Conservation (phyloP, 2,888 invertebrate genomes). For the Pammene fasciana region DNA sequence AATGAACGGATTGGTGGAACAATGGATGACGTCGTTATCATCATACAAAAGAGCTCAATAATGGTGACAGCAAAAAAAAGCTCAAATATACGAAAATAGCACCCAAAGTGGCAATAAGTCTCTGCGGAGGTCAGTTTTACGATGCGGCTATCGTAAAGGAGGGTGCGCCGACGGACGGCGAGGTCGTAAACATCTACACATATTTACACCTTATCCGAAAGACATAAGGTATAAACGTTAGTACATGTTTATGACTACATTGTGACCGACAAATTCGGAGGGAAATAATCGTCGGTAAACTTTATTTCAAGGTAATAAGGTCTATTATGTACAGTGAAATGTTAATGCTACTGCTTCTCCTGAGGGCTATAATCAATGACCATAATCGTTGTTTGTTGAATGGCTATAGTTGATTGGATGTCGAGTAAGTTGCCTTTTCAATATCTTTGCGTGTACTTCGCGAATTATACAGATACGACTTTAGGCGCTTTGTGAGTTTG, state of each 20-base stretch:
- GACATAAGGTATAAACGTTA: not conserved
- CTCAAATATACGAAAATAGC: constrained; percentile 8
- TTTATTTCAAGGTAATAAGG: not conserved
- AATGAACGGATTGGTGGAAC: no score
- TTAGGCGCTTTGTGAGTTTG: no score
- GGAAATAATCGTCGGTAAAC: not conserved
- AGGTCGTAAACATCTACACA: not conserved
- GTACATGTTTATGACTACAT: not conserved
- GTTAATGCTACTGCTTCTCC: not conserved
- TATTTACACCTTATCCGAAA: not conserved
- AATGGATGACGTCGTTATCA: not conserved
- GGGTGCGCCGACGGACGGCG: not conserved
- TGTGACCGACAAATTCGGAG: not conserved
- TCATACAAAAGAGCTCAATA: not conserved
- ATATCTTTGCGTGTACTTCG: not conserved
- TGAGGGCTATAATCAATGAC: not conserved
- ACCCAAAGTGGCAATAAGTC: constrained; percentile 14
- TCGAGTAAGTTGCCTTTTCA: not conserved
- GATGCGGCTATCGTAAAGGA: constrained; percentile 1
- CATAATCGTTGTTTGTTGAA: not conserved
- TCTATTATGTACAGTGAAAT: not conserved
- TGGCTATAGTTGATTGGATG: not conserved
- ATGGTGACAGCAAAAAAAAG: not conserved
- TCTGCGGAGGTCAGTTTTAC: constrained; percentile 17
- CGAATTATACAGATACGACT: no score